phyloP scores from a whole-genome alignment of 2,797 vertebrate genomes.

The Silurus aristotelis region DNA sequence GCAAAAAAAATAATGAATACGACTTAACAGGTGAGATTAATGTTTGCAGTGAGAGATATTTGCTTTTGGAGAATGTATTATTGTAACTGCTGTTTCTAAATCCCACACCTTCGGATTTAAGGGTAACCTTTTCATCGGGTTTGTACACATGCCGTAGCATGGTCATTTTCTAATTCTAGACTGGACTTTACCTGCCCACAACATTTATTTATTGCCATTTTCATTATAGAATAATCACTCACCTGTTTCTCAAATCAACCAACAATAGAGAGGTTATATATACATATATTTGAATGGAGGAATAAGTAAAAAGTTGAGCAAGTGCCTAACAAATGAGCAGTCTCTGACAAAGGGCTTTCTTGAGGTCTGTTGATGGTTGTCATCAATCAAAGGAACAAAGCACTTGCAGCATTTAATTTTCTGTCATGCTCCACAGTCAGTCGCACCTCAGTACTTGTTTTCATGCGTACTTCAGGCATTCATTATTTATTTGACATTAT shows the following conservation, averaged over 20 bases:
- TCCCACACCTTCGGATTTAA: background rate
- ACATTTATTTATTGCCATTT: slow-evolving; percentile 19
- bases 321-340: background rate
- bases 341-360: background rate
- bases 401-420: slow-evolving; percentile 2
- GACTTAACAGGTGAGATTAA: background rate
- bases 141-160: slow-evolving; percentile 45
- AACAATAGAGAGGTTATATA: slow-evolving; percentile 14
- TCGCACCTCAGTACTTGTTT: slow-evolving; percentile 26
- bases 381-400: background rate
- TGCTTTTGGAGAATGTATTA: slow-evolving; percentile 31
- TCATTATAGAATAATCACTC: background rate
- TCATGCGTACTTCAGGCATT: background rate
- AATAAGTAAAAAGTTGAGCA: background rate
- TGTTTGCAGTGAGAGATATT: slow-evolving; percentile 1
- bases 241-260: slow-evolving; percentile 37
- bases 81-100: slow-evolving; percentile 36
- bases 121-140: slow-evolving; percentile 31
- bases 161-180: slow-evolving; percentile 10
- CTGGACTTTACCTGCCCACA: slow-evolving; percentile 15
- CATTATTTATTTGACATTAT: slow-evolving; percentile 18
- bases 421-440: background rate
- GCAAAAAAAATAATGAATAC: background rate
- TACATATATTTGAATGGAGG: background rate
- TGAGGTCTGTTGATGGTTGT: background rate